A percentile compares a stretch with the other conserved stretches of the same genome.
Evolutionary conservation across 2,113 vertebrate genomes (phyloP).

Genomic region (Dasyprocta punctata): DNA sequence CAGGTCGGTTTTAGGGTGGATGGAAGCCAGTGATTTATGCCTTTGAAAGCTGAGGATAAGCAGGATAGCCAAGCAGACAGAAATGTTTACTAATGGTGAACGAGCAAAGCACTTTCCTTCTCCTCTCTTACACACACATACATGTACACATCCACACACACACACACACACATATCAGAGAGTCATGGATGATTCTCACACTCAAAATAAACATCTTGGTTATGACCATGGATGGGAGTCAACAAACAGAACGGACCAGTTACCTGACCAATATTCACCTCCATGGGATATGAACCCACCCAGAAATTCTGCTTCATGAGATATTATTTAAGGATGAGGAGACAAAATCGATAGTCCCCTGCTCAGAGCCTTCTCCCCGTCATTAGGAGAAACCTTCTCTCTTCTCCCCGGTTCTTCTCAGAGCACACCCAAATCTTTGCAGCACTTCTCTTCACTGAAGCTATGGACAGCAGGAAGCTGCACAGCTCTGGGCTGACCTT

Average conservation of each 20-base stretch:
- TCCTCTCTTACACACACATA: neutral
- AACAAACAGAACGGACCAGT: conserved; percentile 18
- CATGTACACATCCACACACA: neutral
- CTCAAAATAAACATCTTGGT: conserved; percentile 36
- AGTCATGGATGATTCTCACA: neutral
- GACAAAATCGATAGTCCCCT: neutral
- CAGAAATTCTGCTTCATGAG: neutral
- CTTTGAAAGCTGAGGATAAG: conserved; percentile 38
- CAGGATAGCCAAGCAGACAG: conserved; percentile 43
- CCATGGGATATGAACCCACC: neutral
- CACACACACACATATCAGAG: neutral
- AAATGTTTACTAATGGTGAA: conserved; percentile 50
- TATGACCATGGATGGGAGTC: neutral
- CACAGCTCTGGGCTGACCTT: neutral
- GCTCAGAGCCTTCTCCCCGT: neutral
- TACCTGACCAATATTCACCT: neutral
- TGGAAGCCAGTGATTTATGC: conserved; percentile 72
- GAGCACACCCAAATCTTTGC: neutral
- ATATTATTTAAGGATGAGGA: neutral
- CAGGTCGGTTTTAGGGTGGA: conserved; percentile 58
- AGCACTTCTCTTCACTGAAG: neutral
- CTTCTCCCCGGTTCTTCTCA: neutral
- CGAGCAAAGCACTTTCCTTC: neutral
- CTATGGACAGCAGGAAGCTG: neutral
- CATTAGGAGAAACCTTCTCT: too few species aligned